A percentile compares a stretch with the other conserved stretches of the same genome.
These are phyloP conservation scores for Apamea crenata DNA, from an alignment of 2,888 invertebrate species.

Conservation along the genomic window DNA sequence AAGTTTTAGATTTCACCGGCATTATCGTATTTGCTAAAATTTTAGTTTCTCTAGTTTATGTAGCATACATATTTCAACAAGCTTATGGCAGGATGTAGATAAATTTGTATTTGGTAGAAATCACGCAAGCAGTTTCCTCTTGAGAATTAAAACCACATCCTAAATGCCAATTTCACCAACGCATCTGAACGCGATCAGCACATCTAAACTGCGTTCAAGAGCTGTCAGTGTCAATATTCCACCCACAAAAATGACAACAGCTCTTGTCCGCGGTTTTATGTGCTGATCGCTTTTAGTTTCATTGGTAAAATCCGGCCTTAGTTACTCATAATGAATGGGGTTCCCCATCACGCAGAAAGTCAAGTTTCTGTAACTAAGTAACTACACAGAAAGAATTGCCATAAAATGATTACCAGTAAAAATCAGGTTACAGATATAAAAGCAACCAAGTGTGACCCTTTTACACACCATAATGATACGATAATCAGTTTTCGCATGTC, in stretches of 20 bases:
- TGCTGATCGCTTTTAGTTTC: no score
- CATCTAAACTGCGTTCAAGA: not conserved
- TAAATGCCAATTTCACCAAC: not conserved
- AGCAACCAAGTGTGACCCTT: slow-evolving; percentile 34
- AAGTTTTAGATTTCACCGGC: slow-evolving; percentile 20
- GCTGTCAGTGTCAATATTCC: not conserved
- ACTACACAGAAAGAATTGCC: not conserved
- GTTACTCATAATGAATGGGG: not conserved
- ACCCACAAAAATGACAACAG: not conserved
- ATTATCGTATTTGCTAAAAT: slow-evolving; percentile 3
- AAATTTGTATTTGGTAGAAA: not conserved
- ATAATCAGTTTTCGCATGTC: slow-evolving; percentile 53
- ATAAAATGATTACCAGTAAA: not conserved
- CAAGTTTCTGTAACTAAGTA: not conserved
- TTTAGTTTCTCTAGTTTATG: slow-evolving; percentile 9
- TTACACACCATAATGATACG: slow-evolving; percentile 36
- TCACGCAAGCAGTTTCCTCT: slow-evolving; percentile 6
- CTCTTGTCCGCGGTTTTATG: no score
- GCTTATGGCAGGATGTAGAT: not conserved
- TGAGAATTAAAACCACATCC: not conserved
- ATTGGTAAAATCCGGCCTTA: no score
- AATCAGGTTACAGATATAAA: slow-evolving; percentile 16
- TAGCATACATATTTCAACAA: slow-evolving; percentile 9
- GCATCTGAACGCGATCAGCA: not conserved
- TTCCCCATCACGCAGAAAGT: not conserved